A percentile compares a stretch with the other conserved stretches of the same genome.
These are phyloP conservation scores for Thysanoteuthis rhombus DNA, from an alignment of 2,888 invertebrate genomes.

Conservation along the genomic window DNA sequence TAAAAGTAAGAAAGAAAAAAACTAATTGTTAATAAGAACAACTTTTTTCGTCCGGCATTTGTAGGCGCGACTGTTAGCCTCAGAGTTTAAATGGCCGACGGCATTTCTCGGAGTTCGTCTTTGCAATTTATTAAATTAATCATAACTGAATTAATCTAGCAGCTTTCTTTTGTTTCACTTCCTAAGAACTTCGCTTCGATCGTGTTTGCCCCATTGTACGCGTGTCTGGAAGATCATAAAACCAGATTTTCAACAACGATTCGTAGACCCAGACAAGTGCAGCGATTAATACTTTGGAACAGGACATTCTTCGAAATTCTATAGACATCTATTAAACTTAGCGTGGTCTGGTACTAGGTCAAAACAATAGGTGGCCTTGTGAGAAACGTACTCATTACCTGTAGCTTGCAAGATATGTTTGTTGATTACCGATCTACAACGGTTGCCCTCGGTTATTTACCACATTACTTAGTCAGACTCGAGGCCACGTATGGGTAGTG, in stretches of 20 bases:
- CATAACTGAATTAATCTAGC: neutral
- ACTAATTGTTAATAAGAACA: neutral
- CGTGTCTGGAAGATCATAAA: neutral
- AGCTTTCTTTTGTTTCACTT: neutral
- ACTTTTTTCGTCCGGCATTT: neutral
- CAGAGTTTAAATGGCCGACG: neutral
- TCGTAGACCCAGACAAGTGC: neutral
- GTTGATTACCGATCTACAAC: no score
- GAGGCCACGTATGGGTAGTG: no score
- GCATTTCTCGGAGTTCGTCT: neutral
- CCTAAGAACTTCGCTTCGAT: neutral
- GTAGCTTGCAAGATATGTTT: no score
- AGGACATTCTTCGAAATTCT: no score
- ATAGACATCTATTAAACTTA: no score
- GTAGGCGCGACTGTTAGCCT: neutral
- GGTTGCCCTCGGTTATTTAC: no score
- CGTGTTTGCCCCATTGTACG: neutral
- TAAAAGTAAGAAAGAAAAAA: neutral
- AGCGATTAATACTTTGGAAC: neutral
- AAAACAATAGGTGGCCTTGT: no score
- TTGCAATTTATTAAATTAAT: neutral
- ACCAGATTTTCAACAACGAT: neutral
- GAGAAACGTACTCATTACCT: no score
- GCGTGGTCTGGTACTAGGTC: no score
- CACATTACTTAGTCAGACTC: no score